phyloP scores from a whole-genome alignment of 2,888 invertebrate genomes.

The Ormyrus pomaceus region DNA sequence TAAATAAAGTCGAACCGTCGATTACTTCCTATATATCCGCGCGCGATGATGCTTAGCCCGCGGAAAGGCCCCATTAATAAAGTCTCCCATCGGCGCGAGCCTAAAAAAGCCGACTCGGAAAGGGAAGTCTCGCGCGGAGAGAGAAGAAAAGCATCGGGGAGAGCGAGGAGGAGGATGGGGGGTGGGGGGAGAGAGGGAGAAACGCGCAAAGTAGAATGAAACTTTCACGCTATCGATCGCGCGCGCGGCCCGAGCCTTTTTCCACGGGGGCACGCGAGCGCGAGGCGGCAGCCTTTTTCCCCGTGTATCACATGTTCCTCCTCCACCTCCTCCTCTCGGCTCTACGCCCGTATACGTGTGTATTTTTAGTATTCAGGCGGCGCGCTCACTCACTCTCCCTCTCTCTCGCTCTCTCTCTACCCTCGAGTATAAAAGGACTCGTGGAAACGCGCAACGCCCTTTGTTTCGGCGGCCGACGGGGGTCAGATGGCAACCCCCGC shows the following conservation, averaged over 20 bases:
- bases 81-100: no score
- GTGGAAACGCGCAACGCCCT: conserved; percentile 14
- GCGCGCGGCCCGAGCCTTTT: conserved; percentile 1
- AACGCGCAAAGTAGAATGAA: conserved; percentile 24
- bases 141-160: neutral
- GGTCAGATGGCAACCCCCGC: neutral
- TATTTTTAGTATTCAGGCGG: conserved; percentile 28
- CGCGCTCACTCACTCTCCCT: neutral
- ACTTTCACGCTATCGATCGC: conserved; percentile 49
- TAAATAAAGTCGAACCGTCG: no score
- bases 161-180: neutral
- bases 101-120: no score
- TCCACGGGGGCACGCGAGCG: conserved; percentile 20
- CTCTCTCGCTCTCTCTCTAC: no score
- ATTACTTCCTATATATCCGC: neutral
- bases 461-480: conserved; percentile 30
- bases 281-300: neutral
- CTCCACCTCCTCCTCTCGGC: neutral
- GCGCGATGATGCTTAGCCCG: neutral
- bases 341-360: neutral
- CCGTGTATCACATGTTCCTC: conserved; percentile 11
- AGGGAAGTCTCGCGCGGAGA: neutral
- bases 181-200: neutral
- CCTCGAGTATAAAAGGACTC: no score
- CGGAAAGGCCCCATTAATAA: no score